These are phyloP conservation scores for Calyptommatus sinebrachiatus DNA, from an alignment of 2,113 vertebrate genomes.

Conservation along the genomic window DNA sequence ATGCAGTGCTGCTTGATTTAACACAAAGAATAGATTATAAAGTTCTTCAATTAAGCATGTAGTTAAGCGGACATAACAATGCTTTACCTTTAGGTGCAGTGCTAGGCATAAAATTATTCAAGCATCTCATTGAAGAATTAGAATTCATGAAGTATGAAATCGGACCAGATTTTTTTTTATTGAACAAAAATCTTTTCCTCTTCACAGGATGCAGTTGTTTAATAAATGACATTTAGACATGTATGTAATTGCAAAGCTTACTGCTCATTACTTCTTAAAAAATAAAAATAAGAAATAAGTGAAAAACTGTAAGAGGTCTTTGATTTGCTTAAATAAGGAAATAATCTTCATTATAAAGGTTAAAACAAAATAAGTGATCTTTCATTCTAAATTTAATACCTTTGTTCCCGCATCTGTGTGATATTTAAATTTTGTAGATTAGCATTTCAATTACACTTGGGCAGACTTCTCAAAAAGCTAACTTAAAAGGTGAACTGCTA, in stretches of 20 bases:
- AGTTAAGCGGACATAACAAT: constrained; percentile 62
- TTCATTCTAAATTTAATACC: constrained; percentile 55
- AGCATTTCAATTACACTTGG: constrained; percentile 48
- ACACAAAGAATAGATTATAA: constrained; percentile 46
- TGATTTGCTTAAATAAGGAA: constrained; percentile 63
- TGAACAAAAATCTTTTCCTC: constrained; percentile 43
- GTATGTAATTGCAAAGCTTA: constrained; percentile 68
- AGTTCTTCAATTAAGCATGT: constrained; percentile 66
- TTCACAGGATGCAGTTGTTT: constrained; percentile 43
- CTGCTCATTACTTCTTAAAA: constrained; percentile 68
- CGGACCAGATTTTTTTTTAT: constrained; percentile 44
- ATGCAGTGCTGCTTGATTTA: constrained; percentile 67
- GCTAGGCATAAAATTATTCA: constrained; percentile 65
- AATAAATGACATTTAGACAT: constrained; percentile 67
- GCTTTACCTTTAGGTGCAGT: constrained; percentile 56
- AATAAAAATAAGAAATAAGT: constrained; percentile 46
- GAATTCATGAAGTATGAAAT: constrained; percentile 58
- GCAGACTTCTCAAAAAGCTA: constrained; percentile 12
- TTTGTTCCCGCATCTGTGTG: constrained; percentile 32
- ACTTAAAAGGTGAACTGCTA: constrained; percentile 23
- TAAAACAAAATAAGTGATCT: constrained; percentile 60
- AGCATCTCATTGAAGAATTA: constrained; percentile 56
- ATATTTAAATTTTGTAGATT: constrained; percentile 51
- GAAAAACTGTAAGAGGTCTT: constrained; percentile 46
- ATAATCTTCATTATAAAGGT: constrained; percentile 67